Percentiles rank a stretch among this genome's conserved stretches.
phyloP scores from a whole-genome alignment of 1,140 invertebrate genomes.

The Trichonephila clavata region DNA sequence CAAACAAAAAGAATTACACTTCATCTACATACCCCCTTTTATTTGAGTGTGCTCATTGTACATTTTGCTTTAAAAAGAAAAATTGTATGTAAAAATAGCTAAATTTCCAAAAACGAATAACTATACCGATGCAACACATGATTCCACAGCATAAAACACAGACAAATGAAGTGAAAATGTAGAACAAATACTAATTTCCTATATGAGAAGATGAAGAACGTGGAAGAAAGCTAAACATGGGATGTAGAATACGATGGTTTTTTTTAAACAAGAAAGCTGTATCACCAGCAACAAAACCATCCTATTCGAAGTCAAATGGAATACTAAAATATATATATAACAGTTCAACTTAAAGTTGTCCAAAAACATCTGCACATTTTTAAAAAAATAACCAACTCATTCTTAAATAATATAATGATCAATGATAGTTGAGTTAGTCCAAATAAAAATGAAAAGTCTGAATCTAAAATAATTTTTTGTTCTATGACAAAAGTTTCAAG shows the following conservation, averaged over 20 bases:
- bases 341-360: too few species aligned
- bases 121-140: slow-evolving; percentile 25
- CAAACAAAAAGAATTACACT: background rate
- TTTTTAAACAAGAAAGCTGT: too few species aligned
- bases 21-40: background rate
- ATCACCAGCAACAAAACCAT: too few species aligned
- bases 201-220: slow-evolving; percentile 44
- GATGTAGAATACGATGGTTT: background rate
- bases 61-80: slow-evolving; percentile 19
- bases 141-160: slow-evolving; percentile 31
- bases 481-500: too few species aligned
- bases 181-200: background rate
- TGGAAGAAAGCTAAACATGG: slow-evolving; percentile 51
- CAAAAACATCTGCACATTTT: too few species aligned
- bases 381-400: too few species aligned
- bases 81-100: background rate
- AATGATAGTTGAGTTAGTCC: too few species aligned
- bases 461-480: too few species aligned
- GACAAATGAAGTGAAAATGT: slow-evolving; percentile 27
- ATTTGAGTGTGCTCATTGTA: background rate
- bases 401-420: too few species aligned
- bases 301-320: too few species aligned
- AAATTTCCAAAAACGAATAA: slow-evolving; percentile 29
- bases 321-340: too few species aligned
- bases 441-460: too few species aligned